Conservation (phyloP, 2,888 invertebrate genomes). For the Resseliella maxima region DNA sequence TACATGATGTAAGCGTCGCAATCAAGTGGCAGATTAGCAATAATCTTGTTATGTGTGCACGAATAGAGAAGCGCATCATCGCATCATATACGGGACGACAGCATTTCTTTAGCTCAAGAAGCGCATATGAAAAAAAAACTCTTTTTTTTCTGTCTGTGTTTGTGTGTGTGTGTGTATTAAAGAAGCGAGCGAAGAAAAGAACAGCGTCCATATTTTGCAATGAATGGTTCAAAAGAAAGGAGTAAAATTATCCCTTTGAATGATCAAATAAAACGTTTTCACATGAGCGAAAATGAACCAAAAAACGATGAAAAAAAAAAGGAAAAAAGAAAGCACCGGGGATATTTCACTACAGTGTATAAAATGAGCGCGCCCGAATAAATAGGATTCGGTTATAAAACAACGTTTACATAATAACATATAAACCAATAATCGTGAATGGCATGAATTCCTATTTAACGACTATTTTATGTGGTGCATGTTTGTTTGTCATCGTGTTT, state of each 20-base stretch:
- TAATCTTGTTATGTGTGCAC: slow-evolving; percentile 51
- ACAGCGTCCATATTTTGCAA: not conserved
- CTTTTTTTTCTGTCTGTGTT: too few species aligned
- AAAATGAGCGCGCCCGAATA: slow-evolving; percentile 32
- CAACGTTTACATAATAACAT: slow-evolving; percentile 51
- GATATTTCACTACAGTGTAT: not conserved
- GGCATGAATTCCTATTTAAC: slow-evolving; percentile 51
- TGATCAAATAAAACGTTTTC: slow-evolving; percentile 39
- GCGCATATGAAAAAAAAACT: not conserved
- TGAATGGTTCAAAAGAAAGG: not conserved
- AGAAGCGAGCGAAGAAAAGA: not conserved
- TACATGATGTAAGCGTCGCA: slow-evolving; percentile 24
- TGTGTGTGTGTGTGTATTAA: not conserved
- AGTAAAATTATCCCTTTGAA: slow-evolving; percentile 32
- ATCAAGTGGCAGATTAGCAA: slow-evolving; percentile 51
- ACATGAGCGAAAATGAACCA: not conserved
- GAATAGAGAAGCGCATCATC: slow-evolving; percentile 37
- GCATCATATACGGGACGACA: not conserved
- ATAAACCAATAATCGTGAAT: slow-evolving; percentile 48
- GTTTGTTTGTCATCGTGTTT: slow-evolving; percentile 43
- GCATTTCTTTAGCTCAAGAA: not conserved
- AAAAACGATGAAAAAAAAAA: not conserved
- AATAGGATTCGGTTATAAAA: slow-evolving; percentile 27
- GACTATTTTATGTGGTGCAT: slow-evolving; percentile 46
- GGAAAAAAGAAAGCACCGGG: not conserved